A percentile compares a stretch with the other conserved stretches of the same genome.
phyloP scores from a whole-genome alignment of 92 coral and sea anemone genomes.

The Pocillopora meandrina region DNA sequence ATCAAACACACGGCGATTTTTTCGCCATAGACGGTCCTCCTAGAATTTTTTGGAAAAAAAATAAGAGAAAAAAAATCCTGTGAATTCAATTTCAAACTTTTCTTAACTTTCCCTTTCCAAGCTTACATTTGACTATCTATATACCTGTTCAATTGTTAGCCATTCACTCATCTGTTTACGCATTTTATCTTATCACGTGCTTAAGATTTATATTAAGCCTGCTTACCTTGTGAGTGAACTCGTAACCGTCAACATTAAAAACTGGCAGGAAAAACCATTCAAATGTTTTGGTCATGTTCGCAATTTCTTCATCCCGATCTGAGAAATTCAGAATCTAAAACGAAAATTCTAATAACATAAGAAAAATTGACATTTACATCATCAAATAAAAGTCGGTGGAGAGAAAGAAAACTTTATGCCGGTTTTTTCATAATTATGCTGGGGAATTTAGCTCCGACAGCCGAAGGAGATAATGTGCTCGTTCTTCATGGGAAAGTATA shows the following conservation, averaged over 20 bases:
- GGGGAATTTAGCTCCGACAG: too few species aligned
- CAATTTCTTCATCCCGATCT: not conserved
- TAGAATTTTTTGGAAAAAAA: not conserved
- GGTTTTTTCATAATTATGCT: too few species aligned
- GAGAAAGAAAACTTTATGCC: too few species aligned
- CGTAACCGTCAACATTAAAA: slow-evolving; percentile 13
- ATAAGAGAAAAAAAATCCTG: not conserved
- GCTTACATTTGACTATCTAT: too few species aligned
- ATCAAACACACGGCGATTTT: not conserved
- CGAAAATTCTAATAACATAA: too few species aligned
- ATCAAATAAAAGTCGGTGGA: too few species aligned
- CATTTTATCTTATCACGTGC: too few species aligned
- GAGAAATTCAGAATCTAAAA: not conserved
- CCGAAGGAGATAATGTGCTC: too few species aligned
- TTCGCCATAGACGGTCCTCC: slow-evolving; percentile 31
- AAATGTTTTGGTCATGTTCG: not conserved
- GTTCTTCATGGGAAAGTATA: too few species aligned
- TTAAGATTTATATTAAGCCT: not conserved
- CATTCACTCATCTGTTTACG: too few species aligned
- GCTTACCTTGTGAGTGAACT: not conserved
- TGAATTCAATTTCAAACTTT: not conserved
- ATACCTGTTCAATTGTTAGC: too few species aligned
- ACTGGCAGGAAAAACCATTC: slow-evolving; percentile 17
- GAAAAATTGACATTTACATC: too few species aligned
- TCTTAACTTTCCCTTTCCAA: not conserved